Conservation (phyloP, 2,888 invertebrate genomes). For the Stenchaetothrips biformis region DNA sequence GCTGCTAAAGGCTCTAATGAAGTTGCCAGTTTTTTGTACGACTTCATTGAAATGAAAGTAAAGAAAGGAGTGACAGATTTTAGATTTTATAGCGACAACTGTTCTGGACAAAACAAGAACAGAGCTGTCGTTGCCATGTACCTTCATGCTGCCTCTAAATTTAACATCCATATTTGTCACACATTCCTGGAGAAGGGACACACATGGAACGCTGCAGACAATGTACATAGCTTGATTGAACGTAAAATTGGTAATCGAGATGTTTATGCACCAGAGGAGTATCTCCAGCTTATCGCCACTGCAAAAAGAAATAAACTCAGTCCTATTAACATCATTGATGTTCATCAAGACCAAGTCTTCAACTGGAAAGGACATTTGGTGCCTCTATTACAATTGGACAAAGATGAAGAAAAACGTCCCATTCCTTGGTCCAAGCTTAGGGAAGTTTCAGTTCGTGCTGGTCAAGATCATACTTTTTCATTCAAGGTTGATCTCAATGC, state of each 20-base stretch:
- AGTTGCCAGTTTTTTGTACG: conserved; percentile 28
- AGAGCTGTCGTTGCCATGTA: conserved; percentile 36
- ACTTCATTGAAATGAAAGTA: conserved; percentile 31
- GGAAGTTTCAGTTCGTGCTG: neutral
- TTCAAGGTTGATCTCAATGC: neutral
- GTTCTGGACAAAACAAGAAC: conserved; percentile 38
- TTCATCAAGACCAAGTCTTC: neutral
- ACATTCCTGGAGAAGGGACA: conserved; percentile 37
- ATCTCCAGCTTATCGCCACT: neutral
- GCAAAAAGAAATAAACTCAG: neutral
- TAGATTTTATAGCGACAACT: conserved; percentile 37
- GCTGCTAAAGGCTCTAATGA: conserved; percentile 33
- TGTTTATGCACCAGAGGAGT: neutral
- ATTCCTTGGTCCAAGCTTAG: neutral
- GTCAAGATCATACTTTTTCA: neutral
- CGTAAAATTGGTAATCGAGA: conserved; percentile 31
- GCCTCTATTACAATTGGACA: neutral
- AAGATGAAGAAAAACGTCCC: neutral
- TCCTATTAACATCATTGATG: neutral
- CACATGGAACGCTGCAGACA: conserved; percentile 38
- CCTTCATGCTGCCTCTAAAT: conserved; percentile 34
- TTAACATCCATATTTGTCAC: conserved; percentile 35
- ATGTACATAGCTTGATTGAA: conserved; percentile 36
- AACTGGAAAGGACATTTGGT: neutral
- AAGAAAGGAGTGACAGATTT: conserved; percentile 34